Evolutionary conservation across 1,140 invertebrate species (phyloP).

Genomic region (Polyergus mexicanus): DNA sequence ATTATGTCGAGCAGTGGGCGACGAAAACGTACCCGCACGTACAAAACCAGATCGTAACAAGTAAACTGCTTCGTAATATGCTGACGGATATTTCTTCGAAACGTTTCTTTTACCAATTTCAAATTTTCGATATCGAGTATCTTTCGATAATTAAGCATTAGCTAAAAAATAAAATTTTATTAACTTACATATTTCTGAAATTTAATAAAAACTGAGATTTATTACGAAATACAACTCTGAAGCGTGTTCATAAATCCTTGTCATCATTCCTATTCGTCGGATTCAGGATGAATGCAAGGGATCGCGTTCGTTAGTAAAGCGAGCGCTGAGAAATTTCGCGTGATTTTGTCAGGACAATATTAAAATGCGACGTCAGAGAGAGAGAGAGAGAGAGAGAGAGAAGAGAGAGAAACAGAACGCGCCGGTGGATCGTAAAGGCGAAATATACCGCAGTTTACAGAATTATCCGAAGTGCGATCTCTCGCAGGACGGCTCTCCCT

Average conservation of each 20-base stretch:
- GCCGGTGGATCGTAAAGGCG: slow-evolving; percentile 61
- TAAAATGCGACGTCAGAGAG: slow-evolving; percentile 63
- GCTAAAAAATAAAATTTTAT: neutral
- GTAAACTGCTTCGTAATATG: slow-evolving; percentile 5
- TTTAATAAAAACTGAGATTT: neutral
- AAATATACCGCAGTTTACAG: slow-evolving; percentile 71
- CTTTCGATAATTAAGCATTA: neutral
- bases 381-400: neutral
- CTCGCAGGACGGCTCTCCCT: slow-evolving; percentile 14
- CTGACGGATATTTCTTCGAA: neutral
- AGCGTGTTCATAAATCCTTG: neutral
- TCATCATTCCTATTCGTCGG: neutral
- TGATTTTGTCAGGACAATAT: slow-evolving; percentile 40
- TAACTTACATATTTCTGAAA: neutral
- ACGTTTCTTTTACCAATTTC: neutral
- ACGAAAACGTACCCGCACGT: neutral
- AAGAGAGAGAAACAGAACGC: too few species aligned
- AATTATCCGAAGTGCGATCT: slow-evolving; percentile 71
- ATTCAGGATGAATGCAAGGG: neutral
- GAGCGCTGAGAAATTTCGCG: slow-evolving; percentile 56
- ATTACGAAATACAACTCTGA: too few species aligned
- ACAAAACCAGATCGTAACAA: neutral
- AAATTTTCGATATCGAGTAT: neutral
- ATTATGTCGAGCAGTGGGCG: slow-evolving; percentile 51
- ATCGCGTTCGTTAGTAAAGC: neutral